Percentiles rank a stretch among this genome's conserved stretches.
Conservation (phyloP, 2,113 vertebrate species). For the Calidris pugnax region DNA sequence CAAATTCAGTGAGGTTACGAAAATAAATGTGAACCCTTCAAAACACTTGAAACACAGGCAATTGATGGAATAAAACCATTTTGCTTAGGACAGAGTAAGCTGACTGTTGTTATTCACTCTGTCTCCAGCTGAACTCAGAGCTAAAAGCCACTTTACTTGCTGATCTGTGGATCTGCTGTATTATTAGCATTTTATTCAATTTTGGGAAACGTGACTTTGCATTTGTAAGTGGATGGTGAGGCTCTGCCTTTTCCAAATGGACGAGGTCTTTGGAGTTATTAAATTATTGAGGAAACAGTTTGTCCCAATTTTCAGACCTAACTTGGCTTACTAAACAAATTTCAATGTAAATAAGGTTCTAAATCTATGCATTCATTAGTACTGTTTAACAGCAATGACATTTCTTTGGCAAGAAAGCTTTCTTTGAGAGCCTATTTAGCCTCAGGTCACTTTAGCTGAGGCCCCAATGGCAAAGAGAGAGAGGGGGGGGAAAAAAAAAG, state of each 20-base stretch:
- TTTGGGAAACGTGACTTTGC: constrained; percentile 71
- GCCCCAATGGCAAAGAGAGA: neutral
- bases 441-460: constrained; percentile 55
- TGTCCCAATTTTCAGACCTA: constrained; percentile 68
- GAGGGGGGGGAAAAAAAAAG: neutral
- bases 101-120: constrained; percentile 66
- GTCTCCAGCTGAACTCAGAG: constrained; percentile 57
- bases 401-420: constrained; percentile 67
- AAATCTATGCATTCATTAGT: constrained; percentile 70
- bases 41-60: constrained; percentile 55
- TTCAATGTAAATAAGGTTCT: constrained; percentile 67
- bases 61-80: constrained; percentile 62
- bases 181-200: constrained; percentile 74
- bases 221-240: constrained; percentile 66
- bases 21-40: constrained; percentile 63
- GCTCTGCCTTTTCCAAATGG: constrained; percentile 61
- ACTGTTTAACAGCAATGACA: constrained; percentile 52
- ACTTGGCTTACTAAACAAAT: constrained; percentile 73
- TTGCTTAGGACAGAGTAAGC: constrained; percentile 53
- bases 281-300: constrained; percentile 70
- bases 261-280: constrained; percentile 69
- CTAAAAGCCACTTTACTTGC: constrained; percentile 73
- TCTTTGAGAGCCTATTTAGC: constrained; percentile 52
- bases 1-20: constrained; percentile 60
- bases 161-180: constrained; percentile 66